These are phyloP conservation scores for Myotis planiceps DNA, from an alignment of 2,797 vertebrate genomes.

Conservation along the genomic window DNA sequence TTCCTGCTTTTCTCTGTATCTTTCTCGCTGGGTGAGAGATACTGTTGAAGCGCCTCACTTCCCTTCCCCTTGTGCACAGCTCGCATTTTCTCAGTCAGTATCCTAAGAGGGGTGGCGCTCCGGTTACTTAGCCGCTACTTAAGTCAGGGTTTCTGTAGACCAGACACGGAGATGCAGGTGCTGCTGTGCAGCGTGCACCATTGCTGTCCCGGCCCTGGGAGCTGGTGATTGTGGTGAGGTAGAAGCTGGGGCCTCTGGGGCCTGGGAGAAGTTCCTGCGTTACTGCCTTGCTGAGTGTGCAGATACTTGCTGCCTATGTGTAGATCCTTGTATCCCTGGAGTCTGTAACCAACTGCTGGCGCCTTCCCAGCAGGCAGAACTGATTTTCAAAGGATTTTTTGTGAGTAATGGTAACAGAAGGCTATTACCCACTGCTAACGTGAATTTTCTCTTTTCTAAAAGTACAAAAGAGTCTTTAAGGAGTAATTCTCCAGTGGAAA, in stretches of 20 bases:
- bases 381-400: background rate
- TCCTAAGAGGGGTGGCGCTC: background rate
- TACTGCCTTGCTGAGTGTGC: too few species aligned
- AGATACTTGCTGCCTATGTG: fast-evolving
- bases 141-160: background rate
- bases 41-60: background rate
- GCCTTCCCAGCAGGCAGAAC: too few species aligned
- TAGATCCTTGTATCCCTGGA: fast-evolving
- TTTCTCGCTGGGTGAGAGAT: background rate
- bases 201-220: background rate
- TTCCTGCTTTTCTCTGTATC: background rate
- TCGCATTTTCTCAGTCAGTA: fast-evolving
- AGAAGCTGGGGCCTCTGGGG: background rate
- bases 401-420: background rate
- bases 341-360: fast-evolving
- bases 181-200: fast-evolving
- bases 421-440: background rate
- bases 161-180: fast-evolving
- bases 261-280: fast-evolving
- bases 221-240: fast-evolving
- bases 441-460: constrained; percentile 37
- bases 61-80: background rate
- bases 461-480: constrained; percentile 95
- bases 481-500: constrained; percentile 97
- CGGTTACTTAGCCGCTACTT: background rate